Evolutionary conservation across 2,113 vertebrate species (phyloP), one percentile per base, ranked within the genome.

Genomic region (Neolamprologus sp.): DNA sequence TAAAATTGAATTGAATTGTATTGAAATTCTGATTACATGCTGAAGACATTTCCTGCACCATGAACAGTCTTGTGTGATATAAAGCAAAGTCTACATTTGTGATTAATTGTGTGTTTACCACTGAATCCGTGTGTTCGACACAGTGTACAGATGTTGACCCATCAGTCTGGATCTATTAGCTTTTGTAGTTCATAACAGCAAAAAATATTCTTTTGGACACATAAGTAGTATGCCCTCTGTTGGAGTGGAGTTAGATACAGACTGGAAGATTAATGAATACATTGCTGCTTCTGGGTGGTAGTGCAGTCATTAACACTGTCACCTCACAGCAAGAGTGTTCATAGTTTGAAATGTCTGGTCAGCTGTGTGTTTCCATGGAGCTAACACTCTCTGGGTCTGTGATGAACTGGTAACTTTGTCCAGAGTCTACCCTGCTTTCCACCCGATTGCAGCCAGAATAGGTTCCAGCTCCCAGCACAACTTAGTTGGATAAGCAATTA

Each of bases 391-490:
- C 26, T 12, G 1, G 42, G 40, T 47, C 42, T 31, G 23, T 47
- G 71, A 49, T 5, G 9, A 0, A 4, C 71, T 31, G 26, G 9
- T 17, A 19, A 49, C 73, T 31, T 65, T 51, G 26, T n/a, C 26
- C 71, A 6, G 40, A 14, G 14, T 45, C 21, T 73, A 73, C 68
- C 21, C 71, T 12, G 26, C 17, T 19, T 78, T 8, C 45, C 26
- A n/a, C 45, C 26, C 7, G 4, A 49, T n/a, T 31, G 28, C 45
- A 78, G 73, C 26, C 11, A 0, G 17, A 28, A 51, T 33, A 2
- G 26, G 26, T n/a, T 51, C 16, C 45, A 12, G 26, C 45, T 49
- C 26, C 73, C 73, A 78, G 73, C 45, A 4, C 26, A 31, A 8
- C 73, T 33, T 31, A 9, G 73, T 0, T 78, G 45, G 26, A 78